These are phyloP conservation scores for Gasteruption jaculator DNA, from an alignment of 2,888 invertebrate genomes.

Conservation along the genomic window DNA sequence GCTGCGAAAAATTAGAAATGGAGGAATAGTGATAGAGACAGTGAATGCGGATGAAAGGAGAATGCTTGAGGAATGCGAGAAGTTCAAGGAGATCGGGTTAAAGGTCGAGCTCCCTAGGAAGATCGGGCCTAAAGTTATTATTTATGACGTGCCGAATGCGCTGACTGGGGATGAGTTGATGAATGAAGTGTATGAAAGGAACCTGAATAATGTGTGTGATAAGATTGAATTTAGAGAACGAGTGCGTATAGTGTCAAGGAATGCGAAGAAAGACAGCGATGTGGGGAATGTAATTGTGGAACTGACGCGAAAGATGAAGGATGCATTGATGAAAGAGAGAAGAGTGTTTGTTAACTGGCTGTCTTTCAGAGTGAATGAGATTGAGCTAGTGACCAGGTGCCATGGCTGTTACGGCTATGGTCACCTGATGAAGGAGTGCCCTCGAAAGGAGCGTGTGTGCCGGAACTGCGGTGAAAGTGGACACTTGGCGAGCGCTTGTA, in stretches of 20 bases:
- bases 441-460: conserved; percentile 3
- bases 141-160: conserved; percentile 8
- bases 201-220: background rate
- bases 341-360: conserved; percentile 8
- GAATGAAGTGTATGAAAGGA: background rate
- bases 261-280: background rate
- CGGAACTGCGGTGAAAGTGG: conserved; percentile 11
- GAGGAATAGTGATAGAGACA: conserved; percentile 1
- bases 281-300: conserved; percentile 9
- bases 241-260: background rate
- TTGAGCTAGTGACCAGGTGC: conserved; percentile 5
- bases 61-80: background rate
- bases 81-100: conserved; percentile 1
- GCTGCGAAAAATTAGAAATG: background rate
- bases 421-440: conserved; percentile 8
- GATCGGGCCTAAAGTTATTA: background rate
- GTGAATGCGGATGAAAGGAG: background rate
- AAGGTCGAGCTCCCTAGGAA: conserved; percentile 4
- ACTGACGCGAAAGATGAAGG: background rate
- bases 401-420: conserved; percentile 8
- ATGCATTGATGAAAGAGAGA: background rate
- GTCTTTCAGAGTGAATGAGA: background rate
- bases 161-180: background rate
- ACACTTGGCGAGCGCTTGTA: conserved; percentile 7
- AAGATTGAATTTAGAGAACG: background rate